Evolutionary conservation across 2,888 invertebrate species (phyloP).

Genomic region (Ormyrus thymus): DNA sequence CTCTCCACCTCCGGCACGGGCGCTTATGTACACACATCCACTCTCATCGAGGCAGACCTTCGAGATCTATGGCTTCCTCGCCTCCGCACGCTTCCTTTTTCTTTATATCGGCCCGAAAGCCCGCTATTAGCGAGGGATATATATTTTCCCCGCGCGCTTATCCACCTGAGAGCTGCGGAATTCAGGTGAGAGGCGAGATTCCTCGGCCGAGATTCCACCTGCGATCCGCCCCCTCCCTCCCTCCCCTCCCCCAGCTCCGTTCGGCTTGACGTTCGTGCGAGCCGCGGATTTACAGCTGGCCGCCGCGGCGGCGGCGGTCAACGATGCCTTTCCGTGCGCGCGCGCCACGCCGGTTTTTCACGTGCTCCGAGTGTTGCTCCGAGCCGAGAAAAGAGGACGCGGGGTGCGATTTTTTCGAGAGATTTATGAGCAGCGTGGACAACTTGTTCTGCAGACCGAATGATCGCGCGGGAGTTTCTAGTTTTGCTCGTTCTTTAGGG

Average conservation of each 20-base stretch:
- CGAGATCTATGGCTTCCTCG: conserved; percentile 11
- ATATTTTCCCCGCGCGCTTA: conserved; percentile 59
- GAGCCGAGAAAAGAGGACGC: too few relatives aligned
- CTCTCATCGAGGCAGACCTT: not conserved
- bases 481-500: too few relatives aligned
- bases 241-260: conserved; percentile 26
- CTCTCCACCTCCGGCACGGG: too few relatives aligned
- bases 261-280: conserved; percentile 16
- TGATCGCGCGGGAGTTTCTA: not conserved
- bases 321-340: not conserved
- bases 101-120: conserved; percentile 53
- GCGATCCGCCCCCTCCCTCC: not conserved
- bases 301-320: not conserved
- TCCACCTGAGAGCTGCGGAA: conserved; percentile 46
- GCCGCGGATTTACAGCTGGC: conserved; percentile 37
- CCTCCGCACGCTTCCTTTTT: conserved; percentile 6
- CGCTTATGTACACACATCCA: too few relatives aligned
- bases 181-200: conserved; percentile 57
- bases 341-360: not conserved
- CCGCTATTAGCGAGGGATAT: conserved; percentile 61
- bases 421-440: not conserved
- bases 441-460: not conserved
- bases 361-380: not conserved
- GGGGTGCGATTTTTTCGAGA: too few relatives aligned
- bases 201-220: conserved; percentile 53